Evolutionary conservation across 2,888 invertebrate genomes (phyloP).

Genomic region (Chaitophorus viminalis): DNA sequence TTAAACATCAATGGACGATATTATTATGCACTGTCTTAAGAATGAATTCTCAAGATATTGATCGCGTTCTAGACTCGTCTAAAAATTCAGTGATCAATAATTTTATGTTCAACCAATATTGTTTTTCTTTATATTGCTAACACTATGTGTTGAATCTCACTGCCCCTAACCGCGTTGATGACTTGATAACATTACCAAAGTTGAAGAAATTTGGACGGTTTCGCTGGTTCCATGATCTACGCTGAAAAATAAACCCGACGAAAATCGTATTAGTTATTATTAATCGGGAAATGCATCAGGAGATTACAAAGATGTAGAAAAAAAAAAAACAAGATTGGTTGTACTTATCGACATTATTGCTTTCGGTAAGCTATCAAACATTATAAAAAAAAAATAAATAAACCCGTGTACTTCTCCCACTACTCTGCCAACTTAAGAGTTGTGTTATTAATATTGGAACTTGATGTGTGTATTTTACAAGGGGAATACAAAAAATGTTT

Average conservation of each 20-base stretch:
- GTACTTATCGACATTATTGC: neutral
- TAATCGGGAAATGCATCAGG: neutral
- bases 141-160: neutral
- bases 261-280: neutral
- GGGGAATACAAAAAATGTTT: neutral
- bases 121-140: neutral
- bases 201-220: conserved; percentile 19
- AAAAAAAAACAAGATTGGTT: neutral
- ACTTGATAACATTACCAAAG: neutral
- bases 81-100: neutral
- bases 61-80: neutral
- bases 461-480: conserved; percentile 1
- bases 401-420: neutral
- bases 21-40: no score
- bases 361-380: no score
- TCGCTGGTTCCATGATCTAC: neutral
- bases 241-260: neutral
- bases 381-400: neutral
- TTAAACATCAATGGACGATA: neutral
- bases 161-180: neutral
- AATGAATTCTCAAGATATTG: neutral
- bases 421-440: neutral
- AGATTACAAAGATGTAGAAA: neutral
- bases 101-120: neutral
- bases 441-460: neutral